A percentile compares a stretch with the other conserved stretches of the same genome.
Conservation (phyloP, 2,113 vertebrate genomes). For the Smithornis capensis region DNA sequence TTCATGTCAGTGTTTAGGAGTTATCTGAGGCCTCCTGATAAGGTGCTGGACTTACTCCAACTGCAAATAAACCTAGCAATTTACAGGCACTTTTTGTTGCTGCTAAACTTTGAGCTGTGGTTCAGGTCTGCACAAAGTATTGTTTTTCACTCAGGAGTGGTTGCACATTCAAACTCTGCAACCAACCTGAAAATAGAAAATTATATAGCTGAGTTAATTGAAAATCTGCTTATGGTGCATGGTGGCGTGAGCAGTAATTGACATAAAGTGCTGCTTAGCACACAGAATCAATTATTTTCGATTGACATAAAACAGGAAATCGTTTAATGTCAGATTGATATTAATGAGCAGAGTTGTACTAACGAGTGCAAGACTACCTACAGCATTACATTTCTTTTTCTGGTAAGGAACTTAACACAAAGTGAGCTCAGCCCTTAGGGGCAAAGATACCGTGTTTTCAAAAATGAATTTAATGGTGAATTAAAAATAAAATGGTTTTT, state of each 20-base stretch:
- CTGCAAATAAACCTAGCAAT: slow-evolving; percentile 13
- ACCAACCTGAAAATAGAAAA: slow-evolving; percentile 53
- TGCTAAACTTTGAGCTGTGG: slow-evolving; percentile 6
- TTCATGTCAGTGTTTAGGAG: background rate
- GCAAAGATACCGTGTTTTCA: background rate
- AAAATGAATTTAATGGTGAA: background rate
- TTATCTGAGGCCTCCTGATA: slow-evolving; percentile 3
- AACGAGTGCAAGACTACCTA: slow-evolving; percentile 12
- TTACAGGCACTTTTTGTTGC: background rate
- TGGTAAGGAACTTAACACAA: slow-evolving; percentile 36
- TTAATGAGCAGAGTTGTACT: slow-evolving; percentile 59
- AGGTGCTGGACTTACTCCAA: background rate
- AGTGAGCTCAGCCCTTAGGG: background rate
- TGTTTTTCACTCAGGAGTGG: slow-evolving; percentile 35
- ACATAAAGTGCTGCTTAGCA: slow-evolving; percentile 65
- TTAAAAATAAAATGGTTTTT: background rate
- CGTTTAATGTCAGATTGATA: slow-evolving; percentile 62
- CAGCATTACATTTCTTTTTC: slow-evolving; percentile 49
- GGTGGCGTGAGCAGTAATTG: slow-evolving; percentile 52
- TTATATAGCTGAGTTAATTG: slow-evolving; percentile 59
- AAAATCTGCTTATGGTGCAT: slow-evolving; percentile 62
- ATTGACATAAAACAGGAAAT: slow-evolving; percentile 66
- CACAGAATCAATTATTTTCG: slow-evolving; percentile 65
- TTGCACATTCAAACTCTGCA: slow-evolving; percentile 35
- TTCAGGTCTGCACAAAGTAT: slow-evolving; percentile 18